Base-by-base conservation (phyloP, 2,113 vertebrate genomes). In the Platysteira castanea region DNA sequence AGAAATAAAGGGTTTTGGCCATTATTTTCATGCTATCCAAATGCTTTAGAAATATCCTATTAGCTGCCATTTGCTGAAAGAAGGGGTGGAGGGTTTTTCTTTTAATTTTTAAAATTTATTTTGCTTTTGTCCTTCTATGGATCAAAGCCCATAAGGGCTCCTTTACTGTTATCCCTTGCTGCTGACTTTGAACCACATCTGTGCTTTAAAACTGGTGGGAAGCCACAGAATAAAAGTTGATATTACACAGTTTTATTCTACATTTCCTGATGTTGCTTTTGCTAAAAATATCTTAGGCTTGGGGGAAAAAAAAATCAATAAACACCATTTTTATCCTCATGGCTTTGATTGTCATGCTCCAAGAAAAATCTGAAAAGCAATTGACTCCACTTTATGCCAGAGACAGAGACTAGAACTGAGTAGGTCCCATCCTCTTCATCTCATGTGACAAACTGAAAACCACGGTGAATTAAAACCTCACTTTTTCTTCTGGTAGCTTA, bases 241-340 rank as follows among this genome's bases (percentile, higher is more conserved):
- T 96, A 93, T 77, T 92, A 91, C 91, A 42, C 44, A 84, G 80
- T 81, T 96, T 94, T 64, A 84, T 80, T 90, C 63, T 81, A 37
- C 68, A 93, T 92, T 95, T 96, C 91, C 89, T 91, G 74, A 86
- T 94, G 69, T 33, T 75, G 73, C 24, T 90, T 31, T 75, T 92
- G 86, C 87, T 94, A 94, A 96, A 96, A 97, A 95, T 87, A 95
- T 24, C 94, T 95, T 73, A 79, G 31, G 67, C 39, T 56, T 69
- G 39, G 59, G 11, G 70, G 86, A 89, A 74, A 71, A 71, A 57
- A 65, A 90, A 83, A 68, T 78, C 94, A 95, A 93, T 95, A 94
- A 96, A 88, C 84, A 94, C 69, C 30, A 31, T 75, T 89, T 93
- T 88, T 86, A 87, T 60, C 69, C 77, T 89, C 42, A 68, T 35